Evolutionary conservation across 2,113 vertebrate species (phyloP), one percentile per base, ranked within the genome.

Genomic region (Chaetodon trifascialis): DNA sequence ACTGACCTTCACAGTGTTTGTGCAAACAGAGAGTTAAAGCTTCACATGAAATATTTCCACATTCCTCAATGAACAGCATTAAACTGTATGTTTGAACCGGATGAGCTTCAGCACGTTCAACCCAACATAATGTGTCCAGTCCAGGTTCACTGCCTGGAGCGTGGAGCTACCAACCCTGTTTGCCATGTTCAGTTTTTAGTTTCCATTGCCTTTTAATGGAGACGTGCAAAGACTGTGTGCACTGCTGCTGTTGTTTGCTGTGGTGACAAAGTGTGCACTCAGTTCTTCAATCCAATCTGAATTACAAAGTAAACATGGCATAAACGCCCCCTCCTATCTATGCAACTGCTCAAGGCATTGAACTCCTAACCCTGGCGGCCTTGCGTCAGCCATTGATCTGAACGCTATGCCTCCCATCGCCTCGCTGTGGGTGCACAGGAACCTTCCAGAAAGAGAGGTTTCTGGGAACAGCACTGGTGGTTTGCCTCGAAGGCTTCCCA

Each of bases 401-500:
- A 15, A 64, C 51, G 23, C 38, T 3, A 21, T 49, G 21, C 42
- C 47, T 70, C 71, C 71, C 21, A 3, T 34, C 4, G 52, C 54
- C 59, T 68, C 0, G 15, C 62, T 60, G 55, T 0, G 47, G 62
- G 55, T 62, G 38, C 42, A 62, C 55, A 80, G 44, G 54, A 91
- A 79, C 52, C 74, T 82, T 76, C 71, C 64, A 64, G 77, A 83
- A 51, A 85, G 63, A 9, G 11, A 67, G 66, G 49, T 76, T 87
- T 92, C 88, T 88, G 77, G 86, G 80, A 89, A 91, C 69, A 69
- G 81, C 72, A 70, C 1, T 2, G 64, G 87, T 67, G 82, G 82
- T 88, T 85, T 85, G 68, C 80, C 76, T 66, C 21, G 7, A 76
- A 56, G 71, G 70, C 69, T 83, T 83, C 84, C 87, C 80, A 85